Evolutionary conservation across 2,888 invertebrate genomes (phyloP), one percentile per base, ranked within the genome.

Genomic region (Scrobipalpa costella): DNA sequence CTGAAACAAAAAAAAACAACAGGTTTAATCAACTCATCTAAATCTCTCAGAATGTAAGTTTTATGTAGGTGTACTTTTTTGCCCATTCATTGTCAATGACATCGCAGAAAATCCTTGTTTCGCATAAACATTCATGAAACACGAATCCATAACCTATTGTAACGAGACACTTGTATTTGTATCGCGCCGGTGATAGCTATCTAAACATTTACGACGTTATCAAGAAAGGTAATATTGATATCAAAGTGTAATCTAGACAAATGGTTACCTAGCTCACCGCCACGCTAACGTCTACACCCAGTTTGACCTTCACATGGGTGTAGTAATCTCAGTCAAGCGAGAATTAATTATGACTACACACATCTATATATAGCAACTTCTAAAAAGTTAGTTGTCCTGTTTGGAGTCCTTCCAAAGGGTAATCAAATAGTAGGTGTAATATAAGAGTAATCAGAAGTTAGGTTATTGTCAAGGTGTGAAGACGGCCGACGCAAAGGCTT

Each of bases 231-330:
- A 17, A 17, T n/a, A 27, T 27, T 52, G 27, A 33, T 7, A 55
- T 33, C 33, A n/a, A 19, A n/a, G 15, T 33, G 34, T 57, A 36
- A 57, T 36, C 55, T 8, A 38, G 62, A 70, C 70, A 74, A 71
- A 69, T 74, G n/a, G n/a, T n/a, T n/a, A n/a, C n/a, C n/a, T n/a
- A n/a, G n/a, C 80, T 82, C 79, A 77, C 70, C 67, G 72, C 62
- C 64, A 63, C 68, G 69, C 68, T 69, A 70, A 71, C 73, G 74
- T 74, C 73, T 75, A 67, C 69, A 72, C 64, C 60, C 75, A 69
- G 77, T 78, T 73, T 83, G 88, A 89, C 88, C 88, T 90, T 89
- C 86, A 86, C 76, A 72, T 72, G 69, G 63, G 57, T 69, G 64
- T 71, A 76, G 74, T 77, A 83, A 83, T 85, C 81, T 81, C 78